A percentile compares a stretch with the other conserved stretches of the same genome.
Evolutionary conservation across 1,140 invertebrate species (phyloP).

Genomic region (Pollicipes pollicipes): DNA sequence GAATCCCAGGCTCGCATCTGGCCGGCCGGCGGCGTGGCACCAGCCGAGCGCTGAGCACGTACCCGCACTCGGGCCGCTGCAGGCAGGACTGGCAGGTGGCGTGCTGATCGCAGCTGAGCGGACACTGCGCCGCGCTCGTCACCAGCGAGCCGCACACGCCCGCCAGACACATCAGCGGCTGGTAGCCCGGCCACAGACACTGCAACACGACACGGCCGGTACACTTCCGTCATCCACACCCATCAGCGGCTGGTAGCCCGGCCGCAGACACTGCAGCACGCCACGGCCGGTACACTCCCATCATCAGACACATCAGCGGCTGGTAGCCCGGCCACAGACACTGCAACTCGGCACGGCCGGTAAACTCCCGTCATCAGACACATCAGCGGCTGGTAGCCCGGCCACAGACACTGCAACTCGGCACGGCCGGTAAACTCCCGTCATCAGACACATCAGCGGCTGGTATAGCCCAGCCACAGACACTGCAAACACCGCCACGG

Average conservation of each 20-base stretch:
- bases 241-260: no score
- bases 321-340: constrained; percentile 73
- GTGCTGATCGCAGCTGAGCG: constrained; percentile 53
- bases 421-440: no score
- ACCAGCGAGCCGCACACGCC: constrained; percentile 75
- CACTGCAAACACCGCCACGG: no score
- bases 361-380: no score
- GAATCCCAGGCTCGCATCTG: no score
- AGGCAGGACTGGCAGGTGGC: constrained; percentile 74
- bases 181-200: constrained; percentile 70
- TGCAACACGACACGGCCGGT: no score
- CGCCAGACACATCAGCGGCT: constrained; percentile 65
- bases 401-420: constrained; percentile 54
- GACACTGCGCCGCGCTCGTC: constrained; percentile 51
- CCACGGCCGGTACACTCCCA: no score
- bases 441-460: constrained; percentile 64
- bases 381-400: no score
- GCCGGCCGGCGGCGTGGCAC: no score
- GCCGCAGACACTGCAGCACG: constrained; percentile 54
- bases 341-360: no score
- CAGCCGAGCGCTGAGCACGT: no score
- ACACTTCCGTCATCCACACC: no score
- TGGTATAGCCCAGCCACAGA: constrained; percentile 66
- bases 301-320: constrained; percentile 64
- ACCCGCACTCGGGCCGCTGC: constrained; percentile 62